phyloP scores from a whole-genome alignment of 2,888 invertebrate genomes.

The Schizotus pectinicornis region DNA sequence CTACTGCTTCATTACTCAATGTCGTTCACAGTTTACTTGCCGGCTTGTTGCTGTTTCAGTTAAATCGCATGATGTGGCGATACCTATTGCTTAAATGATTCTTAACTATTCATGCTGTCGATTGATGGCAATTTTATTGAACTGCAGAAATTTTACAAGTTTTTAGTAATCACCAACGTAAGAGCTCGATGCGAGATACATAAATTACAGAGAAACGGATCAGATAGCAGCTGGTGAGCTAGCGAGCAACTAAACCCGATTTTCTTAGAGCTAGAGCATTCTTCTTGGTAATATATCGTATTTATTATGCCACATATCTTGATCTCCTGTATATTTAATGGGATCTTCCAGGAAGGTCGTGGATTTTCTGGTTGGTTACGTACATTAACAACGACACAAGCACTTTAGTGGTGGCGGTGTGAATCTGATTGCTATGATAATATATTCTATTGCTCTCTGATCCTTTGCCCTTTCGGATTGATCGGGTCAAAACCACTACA shows the following conservation, averaged over 20 bases:
- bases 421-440: slow-evolving; percentile 35
- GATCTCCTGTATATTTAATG: slow-evolving; percentile 13
- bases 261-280: background rate
- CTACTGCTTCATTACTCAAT: slow-evolving; percentile 27
- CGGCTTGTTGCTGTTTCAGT: slow-evolving; percentile 3
- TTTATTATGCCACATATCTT: slow-evolving; percentile 12
- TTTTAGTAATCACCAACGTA: no score
- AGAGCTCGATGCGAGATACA: background rate
- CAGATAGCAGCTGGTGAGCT: background rate
- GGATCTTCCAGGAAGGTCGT: background rate
- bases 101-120: no score
- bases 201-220: slow-evolving; percentile 1
- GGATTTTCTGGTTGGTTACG: slow-evolving; percentile 1
- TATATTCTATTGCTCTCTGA: slow-evolving; percentile 33
- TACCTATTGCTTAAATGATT: no score
- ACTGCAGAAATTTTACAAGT: no score
- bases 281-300: slow-evolving; percentile 6
- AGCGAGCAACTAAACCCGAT: background rate
- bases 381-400: slow-evolving; percentile 18
- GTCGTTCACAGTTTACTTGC: slow-evolving; percentile 16
- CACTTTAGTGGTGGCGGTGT: slow-evolving; percentile 9
- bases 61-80: no score
- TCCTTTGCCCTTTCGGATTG: slow-evolving; percentile 35
- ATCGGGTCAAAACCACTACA: slow-evolving; percentile 36
- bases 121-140: no score